A percentile compares a stretch with the other conserved stretches of the same genome.
These are phyloP conservation scores for Myodes glareolus DNA, from an alignment of 2,113 vertebrate genomes.

Conservation along the genomic window DNA sequence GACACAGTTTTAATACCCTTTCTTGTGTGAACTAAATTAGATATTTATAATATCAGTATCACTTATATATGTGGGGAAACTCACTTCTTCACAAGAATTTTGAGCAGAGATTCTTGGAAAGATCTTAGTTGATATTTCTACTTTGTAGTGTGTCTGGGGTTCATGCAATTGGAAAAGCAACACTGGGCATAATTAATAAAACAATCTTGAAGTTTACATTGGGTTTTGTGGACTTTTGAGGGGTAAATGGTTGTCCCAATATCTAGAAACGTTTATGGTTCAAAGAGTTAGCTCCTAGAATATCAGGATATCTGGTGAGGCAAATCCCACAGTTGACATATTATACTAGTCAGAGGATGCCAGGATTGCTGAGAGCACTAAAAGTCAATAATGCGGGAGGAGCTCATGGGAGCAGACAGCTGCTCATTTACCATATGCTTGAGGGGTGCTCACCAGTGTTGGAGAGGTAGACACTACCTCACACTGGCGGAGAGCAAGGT, in stretches of 20 bases:
- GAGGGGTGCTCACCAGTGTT: neutral
- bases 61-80: neutral
- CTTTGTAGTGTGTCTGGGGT: neutral
- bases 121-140: neutral
- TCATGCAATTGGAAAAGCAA: neutral
- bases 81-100: neutral
- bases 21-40: neutral
- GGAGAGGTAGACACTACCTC: neutral
- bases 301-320: too few relatives aligned
- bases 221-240: neutral
- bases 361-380: neutral
- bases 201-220: neutral
- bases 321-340: neutral
- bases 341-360: neutral
- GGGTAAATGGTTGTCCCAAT: neutral
- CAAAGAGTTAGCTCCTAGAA: neutral
- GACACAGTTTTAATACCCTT: neutral
- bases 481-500: neutral
- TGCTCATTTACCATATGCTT: neutral
- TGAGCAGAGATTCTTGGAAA: neutral
- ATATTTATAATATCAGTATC: neutral
- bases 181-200: neutral
- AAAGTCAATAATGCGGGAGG: neutral
- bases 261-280: neutral
- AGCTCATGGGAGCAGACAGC: neutral